Base-by-base conservation (phyloP, 2,797 vertebrate species). In the Diglossa cyanea region DNA sequence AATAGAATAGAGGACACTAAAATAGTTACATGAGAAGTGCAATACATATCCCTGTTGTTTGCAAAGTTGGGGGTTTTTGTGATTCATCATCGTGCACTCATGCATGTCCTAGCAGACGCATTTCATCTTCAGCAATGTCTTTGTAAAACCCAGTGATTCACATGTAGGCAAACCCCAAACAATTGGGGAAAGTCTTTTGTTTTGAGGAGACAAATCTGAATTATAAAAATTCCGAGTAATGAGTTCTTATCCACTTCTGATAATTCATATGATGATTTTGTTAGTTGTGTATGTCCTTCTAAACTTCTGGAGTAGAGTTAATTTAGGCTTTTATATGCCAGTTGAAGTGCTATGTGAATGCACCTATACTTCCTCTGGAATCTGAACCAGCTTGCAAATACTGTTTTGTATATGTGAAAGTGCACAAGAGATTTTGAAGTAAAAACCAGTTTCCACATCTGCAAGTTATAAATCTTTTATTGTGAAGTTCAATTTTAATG, bases 1-100 rank as follows among this genome's bases (percentile, higher is more conserved):
- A 83, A 90, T 77, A 94, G 82, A 91, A 74, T 63, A 71, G 61
- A 90, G 45, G 54, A 54, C 28, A 24, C 31, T 90, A 30, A 86
- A 88, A 65, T 33, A 81, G 51, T 83, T 83, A 66, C 53, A 47
- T 30, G 31, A 85, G 68, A 68, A 83, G n/a, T 54, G 13, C 50
- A 83, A 50, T 77, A 37, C 17, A 33, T 42, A 65, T 75, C 91
- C 25, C 61, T 68, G 18, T 71, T 76, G 23, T 94, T 77, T 51
- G 31, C 31, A 68, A 40, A 72, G 35, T 58, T 83, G 17, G 17
- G 24, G 1, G 4, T 20, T 85, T 87, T 60, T 57, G 30, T 57
- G 7, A 33, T 91, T 77, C 17, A 16, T 87, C 80, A 8, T 82
- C 5, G 17, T 30, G 42, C 57, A 4, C 45, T 73, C 54, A 51